Base-by-base conservation (phyloP, 1,140 invertebrate genomes). In the Vollenhovia emeryi region DNA sequence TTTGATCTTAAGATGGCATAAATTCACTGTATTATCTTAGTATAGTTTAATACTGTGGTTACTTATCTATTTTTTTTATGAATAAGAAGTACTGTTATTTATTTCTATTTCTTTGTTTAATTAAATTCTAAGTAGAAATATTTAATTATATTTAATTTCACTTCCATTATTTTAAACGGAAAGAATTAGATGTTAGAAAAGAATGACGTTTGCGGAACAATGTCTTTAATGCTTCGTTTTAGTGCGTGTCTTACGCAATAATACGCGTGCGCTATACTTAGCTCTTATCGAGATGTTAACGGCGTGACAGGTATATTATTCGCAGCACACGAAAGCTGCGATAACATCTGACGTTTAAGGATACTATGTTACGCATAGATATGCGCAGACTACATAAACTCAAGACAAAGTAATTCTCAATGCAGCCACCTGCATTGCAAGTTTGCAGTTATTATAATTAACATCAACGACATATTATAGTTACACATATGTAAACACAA, bases 291-390 rank as follows among this genome's bases (percentile, higher is more conserved):
- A 80, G 78, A 80, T 80, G 48, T 55, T 55, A 80, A 40, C 24
- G 43, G 24, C 18, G 48, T 80, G 78, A 80, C 48, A 80, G 48
- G 64, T 80, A 27, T 57, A 71, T 80, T 80, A 71, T 80, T 80
- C 64, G 24, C 48, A 18, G 18, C 33, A 71, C 48, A 80, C 33
- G 24, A 80, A 71, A 71, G 48, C 33, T 52, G 18, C 15, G 64
- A 48, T 80, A 43, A 69, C 21, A 80, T 71, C 62, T 62, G 59
- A 43, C n/a, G 30, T 27, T 40, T 33, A 21, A 64, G 62, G 30
- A 48, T 66, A 50, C 24, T 33, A 24, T 69, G 15, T 64, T 75
- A 59, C 18, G 48, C 73, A 45, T n/a, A 76, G 76, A 55, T 80
- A 52, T 45, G 21, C 33, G 21, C 27, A 69, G 33, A 55, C 5